Evolutionary conservation across 2,888 invertebrate species (phyloP).

Genomic region (Drosophila paucipuncta): DNA sequence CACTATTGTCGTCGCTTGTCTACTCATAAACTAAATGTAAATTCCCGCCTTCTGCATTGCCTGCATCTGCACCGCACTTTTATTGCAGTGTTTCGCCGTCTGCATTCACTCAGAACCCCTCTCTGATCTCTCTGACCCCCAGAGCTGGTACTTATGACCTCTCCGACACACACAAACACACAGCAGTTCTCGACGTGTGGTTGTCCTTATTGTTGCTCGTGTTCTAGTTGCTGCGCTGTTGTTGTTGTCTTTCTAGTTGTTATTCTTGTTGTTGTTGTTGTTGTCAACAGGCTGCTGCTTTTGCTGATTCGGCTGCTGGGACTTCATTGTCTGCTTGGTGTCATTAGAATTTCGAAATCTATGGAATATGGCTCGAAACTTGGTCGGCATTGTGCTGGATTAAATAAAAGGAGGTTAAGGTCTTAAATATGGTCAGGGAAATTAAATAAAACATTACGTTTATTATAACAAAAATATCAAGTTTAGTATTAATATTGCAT

Average conservation of each 20-base stretch:
- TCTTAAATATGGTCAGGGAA: conserved; percentile 8
- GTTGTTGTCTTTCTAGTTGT: conserved; percentile 28
- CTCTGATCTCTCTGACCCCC: conserved; percentile 32
- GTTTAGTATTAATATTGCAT: not conserved
- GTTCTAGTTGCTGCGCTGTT: conserved; percentile 43
- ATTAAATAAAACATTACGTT: conserved; percentile 14
- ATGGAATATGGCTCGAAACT: conserved; percentile 50
- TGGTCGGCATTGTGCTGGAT: conserved; percentile 37
- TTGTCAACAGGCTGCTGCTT: conserved; percentile 69
- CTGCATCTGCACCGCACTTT: conserved; percentile 59
- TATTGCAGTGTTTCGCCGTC: conserved; percentile 72
- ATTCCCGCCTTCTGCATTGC: conserved; percentile 63
- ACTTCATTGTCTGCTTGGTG: conserved; percentile 69
- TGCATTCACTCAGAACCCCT: conserved; percentile 37
- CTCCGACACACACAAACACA: conserved; percentile 3
- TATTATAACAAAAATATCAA: not conserved
- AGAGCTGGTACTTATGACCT: conserved; percentile 45
- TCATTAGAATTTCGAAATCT: conserved; percentile 60
- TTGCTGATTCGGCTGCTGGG: conserved; percentile 63
- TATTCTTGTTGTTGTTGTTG: conserved; percentile 47
- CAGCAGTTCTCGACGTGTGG: conserved; percentile 67
- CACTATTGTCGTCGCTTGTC: conserved; percentile 76
- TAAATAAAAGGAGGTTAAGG: conserved; percentile 8
- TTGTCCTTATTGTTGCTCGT: conserved; percentile 58
- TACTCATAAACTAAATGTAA: conserved; percentile 80